phyloP scores from a whole-genome alignment of 1,140 invertebrate species.

The Archivesica marissinica region DNA sequence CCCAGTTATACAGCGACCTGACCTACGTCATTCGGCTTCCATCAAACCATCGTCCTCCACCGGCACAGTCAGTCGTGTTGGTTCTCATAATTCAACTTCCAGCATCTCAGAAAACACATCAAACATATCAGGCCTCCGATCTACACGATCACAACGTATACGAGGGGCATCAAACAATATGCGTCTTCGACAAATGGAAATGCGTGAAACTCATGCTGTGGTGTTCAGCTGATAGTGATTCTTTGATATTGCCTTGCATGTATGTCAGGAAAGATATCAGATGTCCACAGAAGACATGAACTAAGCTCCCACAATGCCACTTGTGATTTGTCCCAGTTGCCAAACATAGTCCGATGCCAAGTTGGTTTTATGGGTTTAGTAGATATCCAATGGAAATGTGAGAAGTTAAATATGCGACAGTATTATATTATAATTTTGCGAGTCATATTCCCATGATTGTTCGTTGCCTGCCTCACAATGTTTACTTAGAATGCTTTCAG shows the following conservation, averaged over 20 bases:
- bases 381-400: not conserved
- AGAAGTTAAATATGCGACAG: not conserved
- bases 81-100: constrained; percentile 54
- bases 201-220: constrained; percentile 76
- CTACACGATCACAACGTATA: constrained; percentile 73
- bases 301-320: not conserved
- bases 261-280: not conserved
- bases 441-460: not conserved
- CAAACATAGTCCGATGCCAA: not conserved
- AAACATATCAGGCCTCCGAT: constrained; percentile 55
- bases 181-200: constrained; percentile 73
- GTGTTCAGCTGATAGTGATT: constrained; percentile 72
- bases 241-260: no score
- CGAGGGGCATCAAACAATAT: constrained; percentile 75
- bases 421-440: not conserved
- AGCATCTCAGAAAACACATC: constrained; percentile 8
- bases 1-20: constrained; percentile 76
- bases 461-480: not conserved
- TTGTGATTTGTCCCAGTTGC: not conserved
- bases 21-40: constrained; percentile 48
- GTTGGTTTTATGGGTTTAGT: not conserved
- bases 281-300: not conserved
- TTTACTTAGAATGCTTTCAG: not conserved
- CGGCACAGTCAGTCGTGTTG: constrained; percentile 58
- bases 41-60: not conserved